Evolutionary conservation across 1,140 invertebrate genomes (phyloP).

Genomic region (Lordiphosa clarofinis): DNA sequence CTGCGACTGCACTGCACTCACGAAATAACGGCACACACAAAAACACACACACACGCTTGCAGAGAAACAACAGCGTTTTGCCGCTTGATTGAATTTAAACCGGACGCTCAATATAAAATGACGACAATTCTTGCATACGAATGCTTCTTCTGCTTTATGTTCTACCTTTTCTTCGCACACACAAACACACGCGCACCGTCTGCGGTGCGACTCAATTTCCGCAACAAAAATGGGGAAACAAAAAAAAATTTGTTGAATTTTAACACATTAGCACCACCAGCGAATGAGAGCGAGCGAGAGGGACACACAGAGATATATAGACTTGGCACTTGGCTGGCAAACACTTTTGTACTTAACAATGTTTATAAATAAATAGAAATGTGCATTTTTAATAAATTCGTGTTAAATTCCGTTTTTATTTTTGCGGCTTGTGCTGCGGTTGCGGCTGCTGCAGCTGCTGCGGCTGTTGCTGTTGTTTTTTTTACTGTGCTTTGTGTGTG

Average conservation of each 20-base stretch:
- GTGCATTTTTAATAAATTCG: slow-evolving; percentile 57
- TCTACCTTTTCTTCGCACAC: slow-evolving; percentile 48
- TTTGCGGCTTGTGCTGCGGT: slow-evolving; percentile 9
- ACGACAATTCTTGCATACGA: slow-evolving; percentile 61
- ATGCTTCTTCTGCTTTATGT: slow-evolving; percentile 29
- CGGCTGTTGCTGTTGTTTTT: slow-evolving; percentile 46
- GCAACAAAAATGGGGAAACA: slow-evolving; percentile 20
- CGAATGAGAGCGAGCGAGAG: neutral
- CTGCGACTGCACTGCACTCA: slow-evolving; percentile 4
- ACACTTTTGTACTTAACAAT: slow-evolving; percentile 19
- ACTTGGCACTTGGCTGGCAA: slow-evolving; percentile 16
- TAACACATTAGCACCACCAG: slow-evolving; percentile 27
- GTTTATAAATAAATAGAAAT: slow-evolving; percentile 67
- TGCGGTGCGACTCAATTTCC: slow-evolving; percentile 29
- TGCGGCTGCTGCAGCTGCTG: slow-evolving; percentile 10
- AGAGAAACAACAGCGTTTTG: slow-evolving; percentile 17
- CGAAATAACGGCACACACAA: slow-evolving; percentile 23
- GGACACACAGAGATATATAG: slow-evolving; percentile 5
- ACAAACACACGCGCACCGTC: slow-evolving; percentile 11
- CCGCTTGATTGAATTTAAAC: slow-evolving; percentile 72
- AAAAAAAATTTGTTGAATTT: slow-evolving; percentile 26
- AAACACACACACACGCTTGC: slow-evolving; percentile 13
- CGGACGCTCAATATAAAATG: slow-evolving; percentile 44
- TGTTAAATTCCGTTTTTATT: neutral
- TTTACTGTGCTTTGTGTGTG: slow-evolving; percentile 52